These are phyloP conservation scores for Heliconius hewitsoni DNA, from an alignment of 1,140 invertebrate genomes.

Conservation along the genomic window DNA sequence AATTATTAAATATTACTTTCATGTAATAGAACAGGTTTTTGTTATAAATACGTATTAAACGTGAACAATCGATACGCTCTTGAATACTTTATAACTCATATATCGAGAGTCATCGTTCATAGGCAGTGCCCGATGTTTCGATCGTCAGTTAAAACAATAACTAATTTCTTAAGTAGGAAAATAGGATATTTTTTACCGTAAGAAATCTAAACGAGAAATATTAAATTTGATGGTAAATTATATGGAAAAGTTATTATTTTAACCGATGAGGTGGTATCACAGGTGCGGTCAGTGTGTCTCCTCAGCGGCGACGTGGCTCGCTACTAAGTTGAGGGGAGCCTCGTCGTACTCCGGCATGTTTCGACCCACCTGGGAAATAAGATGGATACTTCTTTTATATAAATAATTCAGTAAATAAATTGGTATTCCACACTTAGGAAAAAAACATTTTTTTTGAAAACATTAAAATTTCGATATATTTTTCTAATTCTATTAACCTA, in stretches of 20 bases:
- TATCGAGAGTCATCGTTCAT: background rate
- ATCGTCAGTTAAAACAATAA: slow-evolving; percentile 3
- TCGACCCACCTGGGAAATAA: slow-evolving; percentile 56
- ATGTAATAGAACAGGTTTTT: background rate
- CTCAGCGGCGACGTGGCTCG: slow-evolving; percentile 74
- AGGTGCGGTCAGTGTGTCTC: slow-evolving; percentile 72
- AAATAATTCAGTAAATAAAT: too few species aligned
- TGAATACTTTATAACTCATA: slow-evolving; percentile 1
- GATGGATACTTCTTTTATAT: too few species aligned
- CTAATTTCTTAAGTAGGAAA: background rate
- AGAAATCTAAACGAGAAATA: background rate
- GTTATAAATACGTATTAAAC: background rate
- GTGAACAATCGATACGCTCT: background rate
- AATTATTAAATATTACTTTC: background rate
- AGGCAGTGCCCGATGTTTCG: background rate
- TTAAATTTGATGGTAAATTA: background rate
- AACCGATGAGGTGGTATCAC: background rate
- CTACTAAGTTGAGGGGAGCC: slow-evolving; percentile 76
- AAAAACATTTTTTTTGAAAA: too few species aligned
- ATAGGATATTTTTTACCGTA: too few species aligned
- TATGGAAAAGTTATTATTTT: slow-evolving; percentile 5
- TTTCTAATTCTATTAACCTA: too few species aligned
- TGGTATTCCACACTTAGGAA: too few species aligned
- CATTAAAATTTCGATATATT: too few species aligned
- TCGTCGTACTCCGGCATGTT: slow-evolving; percentile 76